A percentile compares a stretch with the other conserved stretches of the same genome.
These are phyloP conservation scores for Helicoverpa assulta DNA, from an alignment of 2,888 invertebrate genomes.

Conservation along the genomic window DNA sequence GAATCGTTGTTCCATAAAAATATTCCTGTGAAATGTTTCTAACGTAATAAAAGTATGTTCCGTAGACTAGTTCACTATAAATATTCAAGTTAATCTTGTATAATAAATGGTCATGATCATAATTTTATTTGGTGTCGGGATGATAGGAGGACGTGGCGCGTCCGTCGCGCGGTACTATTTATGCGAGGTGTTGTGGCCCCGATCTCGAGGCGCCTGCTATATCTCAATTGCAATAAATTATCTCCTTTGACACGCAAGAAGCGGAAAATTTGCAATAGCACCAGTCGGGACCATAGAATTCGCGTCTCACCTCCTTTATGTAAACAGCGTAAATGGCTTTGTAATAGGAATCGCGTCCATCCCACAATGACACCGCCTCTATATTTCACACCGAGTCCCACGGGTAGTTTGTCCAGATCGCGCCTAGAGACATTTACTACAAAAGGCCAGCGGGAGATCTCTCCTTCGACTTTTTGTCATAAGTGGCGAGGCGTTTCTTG, in stretches of 20 bases:
- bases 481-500: constrained; percentile 88
- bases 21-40: constrained; percentile 5
- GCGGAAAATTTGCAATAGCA: constrained; percentile 86
- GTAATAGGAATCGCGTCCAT: constrained; percentile 84
- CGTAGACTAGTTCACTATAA: constrained; percentile 64
- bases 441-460: constrained; percentile 88
- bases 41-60: constrained; percentile 30
- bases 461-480: constrained; percentile 87
- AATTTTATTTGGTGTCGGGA: constrained; percentile 81
- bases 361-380: constrained; percentile 81
- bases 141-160: constrained; percentile 76
- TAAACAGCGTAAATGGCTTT: constrained; percentile 87
- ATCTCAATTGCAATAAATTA: constrained; percentile 88
- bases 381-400: constrained; percentile 86
- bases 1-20: not conserved
- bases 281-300: constrained; percentile 74
- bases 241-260: constrained; percentile 85
- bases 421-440: constrained; percentile 80
- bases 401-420: constrained; percentile 86
- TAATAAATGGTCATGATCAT: constrained; percentile 81
- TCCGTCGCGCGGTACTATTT: constrained; percentile 79
- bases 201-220: constrained; percentile 81
- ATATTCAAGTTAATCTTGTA: constrained; percentile 71
- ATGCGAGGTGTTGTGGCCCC: constrained; percentile 79
- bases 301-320: constrained; percentile 81